Evolutionary conservation across 2,797 vertebrate genomes (phyloP).

Genomic region (Enteromius mattozi): DNA sequence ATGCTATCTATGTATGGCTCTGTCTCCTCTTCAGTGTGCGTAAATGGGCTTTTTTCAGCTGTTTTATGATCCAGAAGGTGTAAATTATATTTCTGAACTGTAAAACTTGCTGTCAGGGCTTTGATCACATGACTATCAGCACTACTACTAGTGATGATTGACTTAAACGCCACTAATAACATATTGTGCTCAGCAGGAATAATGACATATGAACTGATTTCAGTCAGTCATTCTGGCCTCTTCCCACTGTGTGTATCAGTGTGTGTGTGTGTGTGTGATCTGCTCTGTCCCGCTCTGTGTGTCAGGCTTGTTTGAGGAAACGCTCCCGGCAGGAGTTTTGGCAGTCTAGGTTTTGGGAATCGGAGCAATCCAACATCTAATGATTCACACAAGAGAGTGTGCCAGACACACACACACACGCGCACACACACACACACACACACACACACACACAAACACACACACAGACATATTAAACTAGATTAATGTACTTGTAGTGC

Average conservation of each 20-base stretch:
- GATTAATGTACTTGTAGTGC: neutral
- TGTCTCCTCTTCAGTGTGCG: neutral
- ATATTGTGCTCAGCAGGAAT: conserved; percentile 36
- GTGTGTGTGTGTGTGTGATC: conserved; percentile 31
- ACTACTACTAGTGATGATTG: conserved; percentile 37
- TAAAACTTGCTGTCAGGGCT: neutral
- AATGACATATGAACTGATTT: conserved; percentile 39
- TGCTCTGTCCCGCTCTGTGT: conserved; percentile 44
- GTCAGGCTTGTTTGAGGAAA: conserved; percentile 62
- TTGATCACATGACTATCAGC: neutral
- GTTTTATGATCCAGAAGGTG: neutral
- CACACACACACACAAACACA: conserved; percentile 45
- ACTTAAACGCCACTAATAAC: conserved; percentile 17
- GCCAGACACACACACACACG: conserved; percentile 55
- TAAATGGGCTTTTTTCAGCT: neutral
- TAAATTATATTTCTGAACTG: neutral
- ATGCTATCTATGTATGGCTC: neutral
- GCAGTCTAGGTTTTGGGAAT: conserved; percentile 53
- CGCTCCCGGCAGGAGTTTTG: conserved; percentile 62
- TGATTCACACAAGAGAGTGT: conserved; percentile 63
- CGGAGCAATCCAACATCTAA: conserved; percentile 58
- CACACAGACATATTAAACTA: conserved; percentile 14
- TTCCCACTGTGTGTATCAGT: neutral
- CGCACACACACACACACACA: conserved; percentile 44
- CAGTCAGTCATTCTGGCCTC: conserved; percentile 37